Evolutionary conservation across 92 coral and sea anemone genomes (phyloP).

Genomic region (Palythoa grandis): DNA sequence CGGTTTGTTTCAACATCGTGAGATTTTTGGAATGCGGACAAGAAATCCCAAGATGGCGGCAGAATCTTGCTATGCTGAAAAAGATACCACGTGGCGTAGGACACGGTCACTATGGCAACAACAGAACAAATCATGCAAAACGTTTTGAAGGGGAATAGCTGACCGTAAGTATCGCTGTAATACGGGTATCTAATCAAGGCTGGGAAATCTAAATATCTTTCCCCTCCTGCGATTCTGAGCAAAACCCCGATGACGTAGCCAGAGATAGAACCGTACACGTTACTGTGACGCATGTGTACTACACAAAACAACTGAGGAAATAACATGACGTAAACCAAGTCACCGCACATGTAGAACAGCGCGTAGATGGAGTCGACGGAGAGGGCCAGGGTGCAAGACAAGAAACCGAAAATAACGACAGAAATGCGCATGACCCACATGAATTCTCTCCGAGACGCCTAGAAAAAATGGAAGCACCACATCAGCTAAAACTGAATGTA

Average conservation of each 20-base stretch:
- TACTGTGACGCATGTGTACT: conserved; percentile 42
- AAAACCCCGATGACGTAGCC: conserved; percentile 55
- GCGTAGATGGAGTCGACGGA: conserved; percentile 23
- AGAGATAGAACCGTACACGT: conserved; percentile 52
- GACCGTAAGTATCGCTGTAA: conserved; percentile 57
- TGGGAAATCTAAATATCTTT: conserved; percentile 45
- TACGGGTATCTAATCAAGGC: conserved; percentile 58
- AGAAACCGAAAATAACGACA: conserved; percentile 3
- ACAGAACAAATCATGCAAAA: conserved; percentile 48
- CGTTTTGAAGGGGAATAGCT: conserved; percentile 62
- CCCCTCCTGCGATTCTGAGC: conserved; percentile 54
- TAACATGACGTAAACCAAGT: not conserved
- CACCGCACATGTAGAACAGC: conserved; percentile 10
- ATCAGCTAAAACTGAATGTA: not conserved
- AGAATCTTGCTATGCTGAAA: conserved; percentile 8
- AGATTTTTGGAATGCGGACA: conserved; percentile 35
- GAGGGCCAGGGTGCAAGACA: conserved; percentile 14
- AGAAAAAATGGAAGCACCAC: not conserved
- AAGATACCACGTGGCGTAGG: conserved; percentile 34
- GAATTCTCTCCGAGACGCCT: conserved; percentile 55
- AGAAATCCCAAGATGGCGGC: conserved; percentile 45
- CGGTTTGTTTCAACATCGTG: not conserved
- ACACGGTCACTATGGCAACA: conserved; percentile 34
- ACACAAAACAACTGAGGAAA: conserved; percentile 26
- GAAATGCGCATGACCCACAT: conserved; percentile 56